Base-by-base conservation (phyloP, 2,113 vertebrate genomes). In the Rhagologus leucostigma region DNA sequence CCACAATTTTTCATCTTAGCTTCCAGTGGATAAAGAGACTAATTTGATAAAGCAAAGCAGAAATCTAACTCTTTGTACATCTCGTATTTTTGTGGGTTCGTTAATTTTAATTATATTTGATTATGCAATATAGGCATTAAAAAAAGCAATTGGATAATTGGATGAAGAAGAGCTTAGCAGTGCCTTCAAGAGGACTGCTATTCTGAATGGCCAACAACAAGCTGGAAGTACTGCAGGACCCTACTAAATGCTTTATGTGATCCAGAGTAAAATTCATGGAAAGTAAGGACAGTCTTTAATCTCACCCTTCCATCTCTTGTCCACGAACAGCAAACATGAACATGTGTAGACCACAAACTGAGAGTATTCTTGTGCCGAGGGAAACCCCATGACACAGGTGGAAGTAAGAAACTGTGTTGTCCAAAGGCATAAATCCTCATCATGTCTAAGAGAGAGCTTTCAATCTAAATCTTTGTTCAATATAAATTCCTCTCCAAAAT, bases 341-440 rank as follows among this genome's bases (percentile, higher is more conserved):
- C 4, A 17, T 0, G 1, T 10, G 2, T 12, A 44, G 21, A 37
- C 3, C 13, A 20, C 11, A 69, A 75, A 76, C 6, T 35, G 15
- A 78, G 27, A 55, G 7, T 4, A 52, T 59, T 55, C 22, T 9
- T 71, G 13, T 42, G 50, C 23, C 24, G 64, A 20, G 27, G 17
- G 26, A 35, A 82, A 17, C 13, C 26, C 17, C 16, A 13, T 47
- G n/a, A 42, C 33, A 2, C 1, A 18, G 13, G 16, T 55, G 5
- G 11, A 77, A 87, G 10, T 24, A 20, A 82, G 23, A 50, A 26
- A 35, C 18, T 50, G 2, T 17, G 6, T 33, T 63, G 2, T 44
- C 13, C 24, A 20, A 67, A 93, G 35, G 24, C 7, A 20, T 46
- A 73, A 83, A 77, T 26, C 7, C 21, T 64, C 35, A 2, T 13